Evolutionary conservation across 1,140 invertebrate species (phyloP), one percentile per base, ranked within the genome.

Genomic region (Drosophila nannoptera): DNA sequence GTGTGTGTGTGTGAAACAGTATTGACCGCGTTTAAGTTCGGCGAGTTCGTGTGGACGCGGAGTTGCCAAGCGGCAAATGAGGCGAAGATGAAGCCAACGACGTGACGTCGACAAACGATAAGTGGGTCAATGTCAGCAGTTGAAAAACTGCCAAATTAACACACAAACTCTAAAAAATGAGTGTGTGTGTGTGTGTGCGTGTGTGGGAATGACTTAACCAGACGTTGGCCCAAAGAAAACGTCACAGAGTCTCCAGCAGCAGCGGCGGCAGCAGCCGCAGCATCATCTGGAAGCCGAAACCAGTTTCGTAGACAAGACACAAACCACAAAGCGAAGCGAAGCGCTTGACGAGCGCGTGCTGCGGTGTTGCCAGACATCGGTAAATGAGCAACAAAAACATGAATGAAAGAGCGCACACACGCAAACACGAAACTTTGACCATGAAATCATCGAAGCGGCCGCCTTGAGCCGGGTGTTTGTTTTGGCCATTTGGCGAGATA

Each of bases 61-160:
- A 54, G 68, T 69, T 80, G 63, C 73, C 59, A 60, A 75, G 69
- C 77, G 55, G 63, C 73, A 78, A 80, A 84, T 80, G 80, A 86
- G 81, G 67, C 73, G 42, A 35, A 77, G 66, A 69, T 80, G 78
- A 84, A 68, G 66, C 32, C 46, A 36, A 66, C 64, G 61, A 66
- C 45, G 59, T 46, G 53, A 70, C 50, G 81, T 75, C 81, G 70
- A 71, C 70, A 75, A 65, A 71, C 70, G 33, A n/a, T 66, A 86
- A 73, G 66, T 86, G 77, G 82, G 82, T 86, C 82, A 86, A 86
- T 86, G 82, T 86, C 82, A 86, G 75, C 77, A 75, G 63, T 74
- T 78, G 64, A 86, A 84, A 86, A 84, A 69, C 81, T 72, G 70
- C 77, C 82, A 81, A 86, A 84, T 84, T 84, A 84, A 86, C 81